These are phyloP conservation scores for Vanacampus margaritifer DNA, from an alignment of 2,113 vertebrate species.

Conservation along the genomic window DNA sequence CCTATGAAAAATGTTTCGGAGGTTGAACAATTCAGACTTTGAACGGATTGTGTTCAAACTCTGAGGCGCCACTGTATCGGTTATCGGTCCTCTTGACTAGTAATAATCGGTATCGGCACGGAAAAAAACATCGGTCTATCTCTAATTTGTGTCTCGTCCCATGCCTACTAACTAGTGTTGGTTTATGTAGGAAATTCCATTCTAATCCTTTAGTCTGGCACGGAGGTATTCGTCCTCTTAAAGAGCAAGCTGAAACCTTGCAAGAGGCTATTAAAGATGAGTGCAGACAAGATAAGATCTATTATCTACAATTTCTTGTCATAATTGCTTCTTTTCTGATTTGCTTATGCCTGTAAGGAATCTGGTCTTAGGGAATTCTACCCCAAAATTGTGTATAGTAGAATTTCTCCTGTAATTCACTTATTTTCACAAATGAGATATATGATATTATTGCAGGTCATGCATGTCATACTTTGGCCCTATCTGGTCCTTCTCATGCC, in stretches of 20 bases:
- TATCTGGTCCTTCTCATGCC: constrained; percentile 45
- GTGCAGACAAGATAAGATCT: constrained; percentile 12
- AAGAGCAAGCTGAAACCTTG: constrained; percentile 10
- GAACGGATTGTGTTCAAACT: no score
- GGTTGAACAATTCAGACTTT: no score
- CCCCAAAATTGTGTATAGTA: constrained; percentile 29
- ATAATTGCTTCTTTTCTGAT: constrained; percentile 54
- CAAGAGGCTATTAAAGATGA: constrained; percentile 27
- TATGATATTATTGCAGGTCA: not conserved
- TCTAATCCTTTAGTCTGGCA: constrained; percentile 17
- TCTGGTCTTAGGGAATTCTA: constrained; percentile 60
- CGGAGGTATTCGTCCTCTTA: constrained; percentile 11
- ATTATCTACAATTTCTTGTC: constrained; percentile 41
- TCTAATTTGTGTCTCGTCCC: no score
- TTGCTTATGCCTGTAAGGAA: constrained; percentile 52
- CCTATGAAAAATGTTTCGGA: no score
- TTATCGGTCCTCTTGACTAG: no score
- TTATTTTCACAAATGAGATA: constrained; percentile 15
- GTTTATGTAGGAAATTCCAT: constrained; percentile 8
- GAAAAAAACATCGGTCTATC: no score
- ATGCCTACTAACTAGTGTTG: constrained; percentile 2
- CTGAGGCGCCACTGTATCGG: no score
- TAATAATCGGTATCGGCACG: no score
- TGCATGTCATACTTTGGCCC: constrained; percentile 34
- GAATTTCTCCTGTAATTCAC: constrained; percentile 15